Conservation (phyloP, 2,113 vertebrate species). For the Zapus hudsonius region DNA sequence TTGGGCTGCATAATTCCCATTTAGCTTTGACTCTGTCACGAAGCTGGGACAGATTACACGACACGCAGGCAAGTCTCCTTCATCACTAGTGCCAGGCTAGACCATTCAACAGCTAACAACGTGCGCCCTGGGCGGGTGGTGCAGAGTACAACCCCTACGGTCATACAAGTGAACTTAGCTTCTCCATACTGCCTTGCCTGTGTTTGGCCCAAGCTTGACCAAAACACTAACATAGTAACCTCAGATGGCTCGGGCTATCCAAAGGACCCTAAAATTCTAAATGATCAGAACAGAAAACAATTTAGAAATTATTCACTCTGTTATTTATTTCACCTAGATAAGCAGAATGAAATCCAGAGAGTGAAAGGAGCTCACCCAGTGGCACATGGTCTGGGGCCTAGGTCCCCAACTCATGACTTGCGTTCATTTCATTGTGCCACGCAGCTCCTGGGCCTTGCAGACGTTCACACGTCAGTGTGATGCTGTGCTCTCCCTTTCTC, state of each 20-base stretch:
- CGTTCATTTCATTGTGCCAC: neutral
- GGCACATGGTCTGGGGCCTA: no score
- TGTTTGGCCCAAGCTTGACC: neutral
- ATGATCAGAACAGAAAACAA: neutral
- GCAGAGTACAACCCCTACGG: no score
- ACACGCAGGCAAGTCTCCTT: no score
- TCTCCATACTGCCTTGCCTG: neutral
- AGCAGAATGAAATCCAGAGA: neutral
- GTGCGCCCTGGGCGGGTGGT: no score
- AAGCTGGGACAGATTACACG: neutral
- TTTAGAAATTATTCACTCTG: neutral
- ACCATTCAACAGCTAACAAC: neutral
- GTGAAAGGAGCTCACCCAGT: neutral
- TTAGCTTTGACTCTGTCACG: neutral
- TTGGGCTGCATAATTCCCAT: neutral
- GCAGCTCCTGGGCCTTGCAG: neutral
- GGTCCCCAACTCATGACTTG: neutral
- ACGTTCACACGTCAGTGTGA: rapidly evolving
- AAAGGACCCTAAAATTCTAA: neutral
- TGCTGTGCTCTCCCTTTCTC: no score
- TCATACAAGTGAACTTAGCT: no score
- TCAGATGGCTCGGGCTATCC: neutral
- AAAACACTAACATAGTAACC: neutral
- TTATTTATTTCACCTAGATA: neutral
- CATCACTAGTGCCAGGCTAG: neutral